Percentiles rank a stretch among this genome's conserved stretches.
phyloP scores from a whole-genome alignment of 2,888 invertebrate genomes.

The Timandra comae region DNA sequence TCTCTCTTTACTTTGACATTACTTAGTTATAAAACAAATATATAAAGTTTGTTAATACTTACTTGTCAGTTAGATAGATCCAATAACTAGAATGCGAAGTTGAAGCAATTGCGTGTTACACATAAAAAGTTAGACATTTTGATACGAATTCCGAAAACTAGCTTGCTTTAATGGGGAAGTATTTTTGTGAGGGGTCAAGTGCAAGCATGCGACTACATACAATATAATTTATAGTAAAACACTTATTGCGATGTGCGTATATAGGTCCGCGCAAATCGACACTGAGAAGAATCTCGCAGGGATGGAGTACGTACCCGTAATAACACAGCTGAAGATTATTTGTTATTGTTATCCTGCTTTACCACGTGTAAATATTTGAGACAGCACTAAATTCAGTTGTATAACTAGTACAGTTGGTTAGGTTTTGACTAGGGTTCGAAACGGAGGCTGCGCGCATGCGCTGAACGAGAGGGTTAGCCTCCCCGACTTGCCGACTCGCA shows the following conservation, averaged over 20 bases:
- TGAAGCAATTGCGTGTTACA: conserved; percentile 3
- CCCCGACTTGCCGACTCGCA: conserved; percentile 1
- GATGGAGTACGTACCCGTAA: conserved; percentile 12
- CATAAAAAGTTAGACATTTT: conserved; percentile 3
- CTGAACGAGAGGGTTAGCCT: conserved; percentile 5
- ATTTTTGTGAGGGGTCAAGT: background rate
- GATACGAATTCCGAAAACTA: conserved; percentile 6
- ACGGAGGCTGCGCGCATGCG: conserved; percentile 61
- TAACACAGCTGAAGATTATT: conserved; percentile 11
- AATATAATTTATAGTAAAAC: too few relatives aligned
- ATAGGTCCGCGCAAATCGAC: conserved; percentile 10
- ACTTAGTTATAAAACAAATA: too few relatives aligned
- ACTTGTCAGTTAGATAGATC: conserved; percentile 9
- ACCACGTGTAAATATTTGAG: conserved; percentile 18
- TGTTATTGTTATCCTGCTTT: conserved; percentile 13
- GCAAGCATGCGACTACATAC: background rate
- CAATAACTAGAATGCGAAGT: conserved; percentile 5
- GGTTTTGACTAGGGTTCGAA: conserved; percentile 23
- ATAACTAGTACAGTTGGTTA: conserved; percentile 7
- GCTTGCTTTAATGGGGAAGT: background rate
- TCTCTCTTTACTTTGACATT: too few relatives aligned
- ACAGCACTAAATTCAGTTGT: conserved; percentile 20
- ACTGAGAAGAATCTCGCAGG: conserved; percentile 16
- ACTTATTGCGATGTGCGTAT: conserved; percentile 4
- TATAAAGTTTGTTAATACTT: conserved; percentile 9